A percentile compares a stretch with the other conserved stretches of the same genome.
Conservation (phyloP, 2,888 invertebrate genomes). For the Nemapogon koenigi region DNA sequence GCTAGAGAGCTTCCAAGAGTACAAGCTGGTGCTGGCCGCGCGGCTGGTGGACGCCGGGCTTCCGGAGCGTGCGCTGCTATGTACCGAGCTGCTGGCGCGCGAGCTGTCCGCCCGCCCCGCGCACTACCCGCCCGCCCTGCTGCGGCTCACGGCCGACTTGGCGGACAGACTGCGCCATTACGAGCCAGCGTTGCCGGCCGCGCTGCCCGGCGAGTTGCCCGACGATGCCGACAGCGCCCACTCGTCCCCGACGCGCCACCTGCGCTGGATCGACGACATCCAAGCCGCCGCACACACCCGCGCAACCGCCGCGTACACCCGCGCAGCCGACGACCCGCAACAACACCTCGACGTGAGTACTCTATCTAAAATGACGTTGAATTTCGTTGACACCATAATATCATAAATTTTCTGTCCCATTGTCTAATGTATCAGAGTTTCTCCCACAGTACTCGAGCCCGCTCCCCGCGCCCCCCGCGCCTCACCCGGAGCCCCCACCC, state of each 20-base stretch:
- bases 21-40: slow-evolving; percentile 83
- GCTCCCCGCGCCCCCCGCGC: slow-evolving; percentile 2
- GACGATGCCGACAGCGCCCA: slow-evolving; percentile 18
- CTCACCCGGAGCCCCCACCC: neutral
- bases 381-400: no score
- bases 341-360: neutral
- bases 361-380: no score
- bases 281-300: slow-evolving; percentile 21
- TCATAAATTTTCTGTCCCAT: no score
- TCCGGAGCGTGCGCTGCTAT: slow-evolving; percentile 73
- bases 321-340: neutral
- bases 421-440: slow-evolving; percentile 14
- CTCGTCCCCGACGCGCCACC: slow-evolving; percentile 16
- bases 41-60: slow-evolving; percentile 75
- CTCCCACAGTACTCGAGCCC: neutral
- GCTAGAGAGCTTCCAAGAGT: slow-evolving; percentile 79
- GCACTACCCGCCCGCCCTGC: slow-evolving; percentile 53
- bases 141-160: slow-evolving; percentile 53
- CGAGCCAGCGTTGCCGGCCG: slow-evolving; percentile 45
- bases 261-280: slow-evolving; percentile 39
- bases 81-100: slow-evolving; percentile 79
- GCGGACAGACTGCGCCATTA: slow-evolving; percentile 70
- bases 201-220: slow-evolving; percentile 22
- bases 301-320: neutral
- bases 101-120: slow-evolving; percentile 68